These are phyloP conservation scores for Picus viridis DNA, from an alignment of 2,797 vertebrate genomes.

Conservation along the genomic window DNA sequence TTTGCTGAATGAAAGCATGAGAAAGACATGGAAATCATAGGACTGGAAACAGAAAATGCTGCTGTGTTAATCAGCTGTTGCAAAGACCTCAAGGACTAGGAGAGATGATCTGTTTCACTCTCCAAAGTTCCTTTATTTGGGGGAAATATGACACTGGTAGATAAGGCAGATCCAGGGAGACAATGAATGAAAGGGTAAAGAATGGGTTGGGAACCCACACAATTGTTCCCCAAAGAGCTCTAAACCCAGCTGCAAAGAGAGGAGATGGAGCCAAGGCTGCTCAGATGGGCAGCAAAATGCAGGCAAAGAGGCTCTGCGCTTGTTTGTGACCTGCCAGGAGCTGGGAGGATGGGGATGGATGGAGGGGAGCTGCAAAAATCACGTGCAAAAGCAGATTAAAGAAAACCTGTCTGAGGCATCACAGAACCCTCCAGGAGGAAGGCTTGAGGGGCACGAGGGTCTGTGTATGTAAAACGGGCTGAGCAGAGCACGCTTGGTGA, in stretches of 20 bases:
- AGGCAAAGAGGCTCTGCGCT: fast-evolving
- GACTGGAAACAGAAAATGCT: neutral
- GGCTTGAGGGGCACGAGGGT: neutral
- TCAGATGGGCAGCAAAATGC: neutral
- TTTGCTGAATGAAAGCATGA: neutral
- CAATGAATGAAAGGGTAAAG: neutral
- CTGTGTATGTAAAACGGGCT: neutral
- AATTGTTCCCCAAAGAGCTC: neutral
- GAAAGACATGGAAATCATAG: neutral
- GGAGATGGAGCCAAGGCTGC: neutral
- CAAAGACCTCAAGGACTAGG: neutral
- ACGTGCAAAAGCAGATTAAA: fast-evolving
- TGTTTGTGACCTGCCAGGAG: neutral
- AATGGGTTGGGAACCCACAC: neutral
- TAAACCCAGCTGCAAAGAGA: neutral
- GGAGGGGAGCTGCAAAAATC: neutral
- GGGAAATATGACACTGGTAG: neutral
- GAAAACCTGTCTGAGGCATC: neutral
- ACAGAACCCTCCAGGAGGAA: neutral
- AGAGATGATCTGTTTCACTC: neutral
- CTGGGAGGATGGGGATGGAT: neutral
- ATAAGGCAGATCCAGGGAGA: neutral
- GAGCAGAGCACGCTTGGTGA: neutral
- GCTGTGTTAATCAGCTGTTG: neutral
- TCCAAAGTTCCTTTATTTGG: neutral